These are phyloP conservation scores for Lepus timidus DNA, from an alignment of 2,113 vertebrate genomes.

Conservation along the genomic window DNA sequence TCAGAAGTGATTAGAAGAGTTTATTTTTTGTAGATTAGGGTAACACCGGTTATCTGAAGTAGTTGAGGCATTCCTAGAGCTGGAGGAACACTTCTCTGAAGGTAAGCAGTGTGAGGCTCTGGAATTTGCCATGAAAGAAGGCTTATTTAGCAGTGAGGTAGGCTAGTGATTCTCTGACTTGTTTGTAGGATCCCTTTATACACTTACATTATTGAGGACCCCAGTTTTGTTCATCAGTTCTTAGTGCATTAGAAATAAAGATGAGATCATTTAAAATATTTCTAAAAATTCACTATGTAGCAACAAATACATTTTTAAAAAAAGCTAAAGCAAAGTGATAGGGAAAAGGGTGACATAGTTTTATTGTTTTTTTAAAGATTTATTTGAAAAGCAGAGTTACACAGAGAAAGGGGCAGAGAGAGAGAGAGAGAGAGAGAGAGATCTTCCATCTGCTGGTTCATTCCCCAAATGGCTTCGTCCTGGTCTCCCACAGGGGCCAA, in stretches of 20 bases:
- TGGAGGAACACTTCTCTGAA: background rate
- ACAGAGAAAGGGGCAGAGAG: too few species aligned
- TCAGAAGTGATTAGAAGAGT: conserved; percentile 9
- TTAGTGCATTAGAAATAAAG: conserved; percentile 47
- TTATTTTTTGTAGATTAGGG: background rate
- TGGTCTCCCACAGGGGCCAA: too few species aligned
- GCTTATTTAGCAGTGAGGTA: background rate
- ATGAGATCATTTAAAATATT: conserved; percentile 9
- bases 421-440: too few species aligned
- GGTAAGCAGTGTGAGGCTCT: background rate
- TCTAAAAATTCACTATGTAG: background rate
- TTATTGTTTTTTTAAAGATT: background rate
- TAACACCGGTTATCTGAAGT: background rate
- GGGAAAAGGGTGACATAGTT: background rate
- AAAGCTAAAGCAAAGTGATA: background rate
- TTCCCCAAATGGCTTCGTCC: too few species aligned
- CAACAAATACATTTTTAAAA: conserved; percentile 39
- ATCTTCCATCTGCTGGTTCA: too few species aligned
- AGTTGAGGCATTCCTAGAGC: background rate
- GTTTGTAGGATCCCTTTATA: background rate
- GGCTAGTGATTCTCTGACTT: background rate
- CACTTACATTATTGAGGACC: background rate
- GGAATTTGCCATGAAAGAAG: background rate
- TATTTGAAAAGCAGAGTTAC: too few species aligned
- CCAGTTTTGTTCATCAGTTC: background rate